Conservation (phyloP, 2,888 invertebrate genomes). For the Pardosa pseudoannulata region DNA sequence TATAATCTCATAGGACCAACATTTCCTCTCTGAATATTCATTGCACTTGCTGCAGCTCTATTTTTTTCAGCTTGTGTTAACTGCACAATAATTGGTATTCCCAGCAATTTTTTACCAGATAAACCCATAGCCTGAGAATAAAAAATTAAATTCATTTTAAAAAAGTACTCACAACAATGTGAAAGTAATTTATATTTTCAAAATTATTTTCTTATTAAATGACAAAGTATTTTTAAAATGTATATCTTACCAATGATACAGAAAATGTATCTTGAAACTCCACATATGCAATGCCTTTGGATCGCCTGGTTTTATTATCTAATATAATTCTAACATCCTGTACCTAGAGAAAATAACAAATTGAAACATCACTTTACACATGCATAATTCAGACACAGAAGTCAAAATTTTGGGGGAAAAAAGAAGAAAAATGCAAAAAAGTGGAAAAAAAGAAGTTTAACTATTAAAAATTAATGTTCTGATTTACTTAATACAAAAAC, state of each 20-base stretch:
- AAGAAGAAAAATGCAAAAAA: too few species aligned
- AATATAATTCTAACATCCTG: conserved; percentile 98
- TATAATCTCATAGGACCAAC: conserved; percentile 97
- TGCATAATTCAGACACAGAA: too few species aligned
- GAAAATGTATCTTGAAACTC: conserved; percentile 99
- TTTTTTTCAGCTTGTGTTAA: conserved; percentile 93
- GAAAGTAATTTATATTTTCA: too few species aligned
- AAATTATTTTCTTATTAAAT: too few species aligned
- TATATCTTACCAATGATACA: conserved; percentile 93
- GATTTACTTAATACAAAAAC: too few species aligned
- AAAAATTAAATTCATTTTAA: neutral
- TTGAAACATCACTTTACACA: too few species aligned
- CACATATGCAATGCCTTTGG: conserved; percentile 99
- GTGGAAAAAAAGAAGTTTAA: too few species aligned
- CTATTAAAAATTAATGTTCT: too few species aligned
- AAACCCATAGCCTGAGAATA: conserved; percentile 89
- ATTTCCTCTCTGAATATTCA: conserved; percentile 86
- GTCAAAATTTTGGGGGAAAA: too few species aligned
- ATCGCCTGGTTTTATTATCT: conserved; percentile 98
- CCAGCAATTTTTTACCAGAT: conserved; percentile 95
- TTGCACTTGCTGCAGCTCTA: conserved; percentile 80
- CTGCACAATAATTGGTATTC: conserved; percentile 98
- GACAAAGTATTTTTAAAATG: too few species aligned
- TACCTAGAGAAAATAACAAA: conserved; percentile 78
- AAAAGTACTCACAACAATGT: too few species aligned